Evolutionary conservation across 2,888 invertebrate genomes (phyloP).

Genomic region (Mimachlamys varia): DNA sequence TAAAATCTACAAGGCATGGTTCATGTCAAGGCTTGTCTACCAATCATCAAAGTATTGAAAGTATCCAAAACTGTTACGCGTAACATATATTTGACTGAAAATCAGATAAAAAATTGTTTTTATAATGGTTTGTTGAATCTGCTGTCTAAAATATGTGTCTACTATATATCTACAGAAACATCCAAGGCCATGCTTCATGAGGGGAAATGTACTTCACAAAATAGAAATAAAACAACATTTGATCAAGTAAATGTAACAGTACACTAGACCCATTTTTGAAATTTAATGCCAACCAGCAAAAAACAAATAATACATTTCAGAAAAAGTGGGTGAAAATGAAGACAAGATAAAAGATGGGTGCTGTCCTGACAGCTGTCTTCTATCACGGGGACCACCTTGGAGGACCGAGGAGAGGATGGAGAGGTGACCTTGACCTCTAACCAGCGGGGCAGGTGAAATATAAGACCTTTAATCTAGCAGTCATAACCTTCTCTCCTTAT

Average conservation of each 20-base stretch:
- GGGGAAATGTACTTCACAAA: too few relatives aligned
- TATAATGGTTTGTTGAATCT: not conserved
- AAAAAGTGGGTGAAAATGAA: not conserved
- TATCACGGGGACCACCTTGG: not conserved
- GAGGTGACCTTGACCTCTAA: not conserved
- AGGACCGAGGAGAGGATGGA: not conserved
- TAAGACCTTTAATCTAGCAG: not conserved
- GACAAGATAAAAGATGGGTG: not conserved
- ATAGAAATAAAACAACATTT: not conserved
- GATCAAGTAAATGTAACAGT: not conserved
- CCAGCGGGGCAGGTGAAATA: conserved; percentile 5
- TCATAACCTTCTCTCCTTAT: not conserved
- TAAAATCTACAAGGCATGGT: not conserved
- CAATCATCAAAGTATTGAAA: not conserved
- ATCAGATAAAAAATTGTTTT: not conserved
- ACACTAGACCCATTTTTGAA: not conserved
- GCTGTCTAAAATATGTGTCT: not conserved
- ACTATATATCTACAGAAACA: not conserved
- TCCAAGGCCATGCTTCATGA: not conserved
- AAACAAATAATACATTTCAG: not conserved
- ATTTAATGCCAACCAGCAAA: not conserved
- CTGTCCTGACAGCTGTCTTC: not conserved
- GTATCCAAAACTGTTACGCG: not conserved
- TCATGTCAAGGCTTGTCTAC: not conserved
- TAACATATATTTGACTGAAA: not conserved